Percentiles rank a stretch among this genome's conserved stretches.
These are phyloP conservation scores for Psix sp. DNA, from an alignment of 1,140 invertebrate genomes.

Conservation along the genomic window DNA sequence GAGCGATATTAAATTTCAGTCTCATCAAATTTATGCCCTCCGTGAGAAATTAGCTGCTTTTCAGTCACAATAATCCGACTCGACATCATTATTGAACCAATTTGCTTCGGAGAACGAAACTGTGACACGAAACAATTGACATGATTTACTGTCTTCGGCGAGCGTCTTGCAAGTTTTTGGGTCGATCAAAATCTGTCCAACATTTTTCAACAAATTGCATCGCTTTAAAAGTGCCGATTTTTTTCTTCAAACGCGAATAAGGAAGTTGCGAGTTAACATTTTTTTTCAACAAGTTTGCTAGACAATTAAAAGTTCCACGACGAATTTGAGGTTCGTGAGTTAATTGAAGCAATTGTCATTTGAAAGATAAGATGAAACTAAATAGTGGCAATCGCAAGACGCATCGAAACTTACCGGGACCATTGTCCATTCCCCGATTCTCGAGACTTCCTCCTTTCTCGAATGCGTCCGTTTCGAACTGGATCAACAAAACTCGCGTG, in stretches of 20 bases:
- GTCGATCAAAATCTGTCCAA: conserved; percentile 1
- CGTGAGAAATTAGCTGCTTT: neutral
- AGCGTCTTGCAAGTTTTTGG: neutral
- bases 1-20: conserved; percentile 18
- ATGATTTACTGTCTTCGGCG: conserved; percentile 6
- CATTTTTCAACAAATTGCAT: no score
- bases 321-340: no score
- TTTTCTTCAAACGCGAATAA: no score
- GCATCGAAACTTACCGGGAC: conserved; percentile 59
- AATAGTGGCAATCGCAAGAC: neutral
- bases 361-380: conserved; percentile 6
- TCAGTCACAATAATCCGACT: conserved; percentile 3
- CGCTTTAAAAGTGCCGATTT: no score
- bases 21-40: neutral
- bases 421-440: conserved; percentile 63
- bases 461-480: conserved; percentile 65
- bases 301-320: no score
- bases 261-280: no score
- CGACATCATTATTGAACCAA: conserved; percentile 4
- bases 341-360: conserved; percentile 17
- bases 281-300: neutral
- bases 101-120: no score
- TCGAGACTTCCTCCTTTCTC: conserved; percentile 62
- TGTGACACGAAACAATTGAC: conserved; percentile 16
- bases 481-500: conserved; percentile 64